Base-by-base conservation (phyloP, 1,140 invertebrate genomes). In the Cydia strobilella region DNA sequence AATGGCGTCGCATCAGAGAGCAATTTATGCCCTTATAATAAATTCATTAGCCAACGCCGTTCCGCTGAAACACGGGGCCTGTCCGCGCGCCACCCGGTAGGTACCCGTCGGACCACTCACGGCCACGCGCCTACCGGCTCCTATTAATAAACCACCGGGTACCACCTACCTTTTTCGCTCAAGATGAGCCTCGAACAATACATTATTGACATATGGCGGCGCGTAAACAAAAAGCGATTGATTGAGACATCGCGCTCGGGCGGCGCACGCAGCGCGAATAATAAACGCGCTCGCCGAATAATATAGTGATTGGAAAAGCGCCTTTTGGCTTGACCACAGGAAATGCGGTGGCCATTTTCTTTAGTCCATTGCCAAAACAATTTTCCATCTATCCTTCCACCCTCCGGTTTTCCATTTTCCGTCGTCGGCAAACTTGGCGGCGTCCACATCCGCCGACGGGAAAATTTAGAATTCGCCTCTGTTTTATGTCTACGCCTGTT, bases 271-370 rank as follows among this genome's bases (percentile, higher is more conserved):
- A 83, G 80, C 74, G 79, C 79, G 87, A 89, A 90, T 91, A 91
- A 85, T 84, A 89, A 89, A 84, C 85, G 82, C 77, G 23, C 59
- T 74, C 62, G 75, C 75, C 77, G 80, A 81, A 82, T 82, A 85
- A 83, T 84, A 81, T 81, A 83, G 80, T 79, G 86, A 92, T 93
- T 88, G 89, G 91, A 90, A 90, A 90, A 86, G 84, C 83, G 90
- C 85, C 80, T 86, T 84, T 90, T 86, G 89, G 83, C 88, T 87
- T 89, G 91, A 92, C 92, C 90, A 81, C 92, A 90, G 91, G 90
- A 93, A 93, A 91, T 92, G 91, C 88, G 90, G 90, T 87, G 85
- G 90, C 88, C 87, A 88, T 91, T 93, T 93, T 91, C 90, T 93
- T 89, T 86, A 88, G 85, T 83, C 86, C 87, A 87, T 90, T 92